Evolutionary conservation across 2,113 vertebrate species (phyloP).

Genomic region (Cercopithecus mona): DNA sequence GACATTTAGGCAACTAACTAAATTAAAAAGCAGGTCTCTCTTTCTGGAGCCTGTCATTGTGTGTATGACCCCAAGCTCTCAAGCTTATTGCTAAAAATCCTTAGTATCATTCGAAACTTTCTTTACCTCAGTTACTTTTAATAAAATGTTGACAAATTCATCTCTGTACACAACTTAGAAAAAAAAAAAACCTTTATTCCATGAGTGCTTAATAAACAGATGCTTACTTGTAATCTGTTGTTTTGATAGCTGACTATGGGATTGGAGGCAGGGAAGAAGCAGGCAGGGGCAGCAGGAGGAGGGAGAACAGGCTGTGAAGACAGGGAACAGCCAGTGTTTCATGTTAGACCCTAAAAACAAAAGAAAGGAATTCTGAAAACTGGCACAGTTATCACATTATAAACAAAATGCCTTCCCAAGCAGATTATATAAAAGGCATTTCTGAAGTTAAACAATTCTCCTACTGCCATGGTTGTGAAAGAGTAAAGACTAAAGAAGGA

Average conservation of each 20-base stretch:
- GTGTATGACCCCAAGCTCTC: background rate
- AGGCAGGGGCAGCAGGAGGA: no score
- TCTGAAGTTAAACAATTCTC: constrained; percentile 41
- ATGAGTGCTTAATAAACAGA: background rate
- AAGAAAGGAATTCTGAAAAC: constrained; percentile 20
- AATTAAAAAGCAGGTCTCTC: constrained; percentile 39
- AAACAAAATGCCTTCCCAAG: constrained; percentile 43
- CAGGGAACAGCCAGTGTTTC: background rate
- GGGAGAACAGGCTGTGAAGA: background rate
- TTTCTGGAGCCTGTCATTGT: constrained; percentile 55
- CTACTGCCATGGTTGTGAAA: background rate
- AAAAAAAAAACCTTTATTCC: background rate
- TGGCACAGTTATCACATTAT: background rate
- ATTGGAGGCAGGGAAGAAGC: background rate
- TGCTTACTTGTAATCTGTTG: background rate
- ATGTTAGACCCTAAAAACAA: background rate
- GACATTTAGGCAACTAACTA: constrained; percentile 53
- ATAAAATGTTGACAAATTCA: constrained; percentile 12
- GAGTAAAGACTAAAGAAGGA: background rate
- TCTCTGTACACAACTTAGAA: background rate
- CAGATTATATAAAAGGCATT: constrained; percentile 19
- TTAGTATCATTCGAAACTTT: constrained; percentile 4
- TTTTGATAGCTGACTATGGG: background rate
- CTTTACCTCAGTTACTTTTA: background rate
- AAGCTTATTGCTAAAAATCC: constrained; percentile 17